A percentile compares a stretch with the other conserved stretches of the same genome.
Evolutionary conservation across 2,797 vertebrate genomes (phyloP).

Genomic region (Dicrostonyx torquatus): DNA sequence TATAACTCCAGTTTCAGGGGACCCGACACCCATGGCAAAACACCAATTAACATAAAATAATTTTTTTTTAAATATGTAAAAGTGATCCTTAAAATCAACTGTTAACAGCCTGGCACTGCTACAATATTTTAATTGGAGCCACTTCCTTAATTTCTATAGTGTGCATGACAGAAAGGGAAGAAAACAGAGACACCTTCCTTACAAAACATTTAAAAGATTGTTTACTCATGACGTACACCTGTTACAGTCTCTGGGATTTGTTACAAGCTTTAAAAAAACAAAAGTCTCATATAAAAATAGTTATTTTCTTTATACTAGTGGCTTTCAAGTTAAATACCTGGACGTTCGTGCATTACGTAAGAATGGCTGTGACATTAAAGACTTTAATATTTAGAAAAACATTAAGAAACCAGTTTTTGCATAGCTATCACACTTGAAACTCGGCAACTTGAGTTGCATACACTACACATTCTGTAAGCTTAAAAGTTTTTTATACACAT

Average conservation of each 20-base stretch:
- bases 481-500: conserved; percentile 86
- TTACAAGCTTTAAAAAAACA: conserved; percentile 58
- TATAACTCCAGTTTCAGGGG: no score
- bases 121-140: conserved; percentile 68
- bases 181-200: not conserved
- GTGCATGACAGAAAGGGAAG: conserved; percentile 30
- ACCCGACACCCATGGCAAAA: no score
- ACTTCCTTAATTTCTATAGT: conserved; percentile 43
- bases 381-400: conserved; percentile 57
- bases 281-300: conserved; percentile 73
- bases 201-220: conserved; percentile 59
- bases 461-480: conserved; percentile 82
- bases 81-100: conserved; percentile 46
- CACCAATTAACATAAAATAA: no score
- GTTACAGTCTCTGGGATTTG: conserved; percentile 20
- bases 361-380: conserved; percentile 59
- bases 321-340: conserved; percentile 68
- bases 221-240: conserved; percentile 33
- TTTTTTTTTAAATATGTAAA: no score
- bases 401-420: conserved; percentile 50
- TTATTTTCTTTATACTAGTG: conserved; percentile 55
- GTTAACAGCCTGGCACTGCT: conserved; percentile 39
- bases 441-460: conserved; percentile 84
- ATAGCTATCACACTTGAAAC: conserved; percentile 57
- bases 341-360: conserved; percentile 34